Evolutionary conservation across 2,113 vertebrate genomes (phyloP).

Genomic region (Circaetus gallicus): DNA sequence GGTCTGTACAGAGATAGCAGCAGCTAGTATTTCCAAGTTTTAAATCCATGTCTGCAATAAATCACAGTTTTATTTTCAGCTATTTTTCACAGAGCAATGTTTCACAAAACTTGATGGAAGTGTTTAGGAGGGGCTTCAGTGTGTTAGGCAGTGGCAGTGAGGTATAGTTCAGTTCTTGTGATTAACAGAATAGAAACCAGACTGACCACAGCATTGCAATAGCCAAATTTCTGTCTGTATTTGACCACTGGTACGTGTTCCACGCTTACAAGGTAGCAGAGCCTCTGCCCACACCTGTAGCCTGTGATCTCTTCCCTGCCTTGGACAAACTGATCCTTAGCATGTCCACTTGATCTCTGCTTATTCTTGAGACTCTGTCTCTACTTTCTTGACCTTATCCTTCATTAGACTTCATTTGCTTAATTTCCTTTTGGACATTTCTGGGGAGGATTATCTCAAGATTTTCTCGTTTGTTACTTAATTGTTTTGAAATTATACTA

Average conservation of each 20-base stretch:
- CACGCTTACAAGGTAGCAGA: background rate
- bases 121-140: background rate
- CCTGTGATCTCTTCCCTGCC: background rate
- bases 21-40: background rate
- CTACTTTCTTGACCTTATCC: background rate
- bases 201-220: too few relatives aligned
- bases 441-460: background rate
- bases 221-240: background rate
- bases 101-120: background rate
- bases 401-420: background rate
- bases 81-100: background rate
- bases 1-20: background rate
- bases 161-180: background rate
- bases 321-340: background rate
- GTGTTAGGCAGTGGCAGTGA: background rate
- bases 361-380: background rate
- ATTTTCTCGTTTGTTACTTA: background rate
- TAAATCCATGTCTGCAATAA: background rate
- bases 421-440: background rate
- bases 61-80: background rate
- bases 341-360: rapidly evolving
- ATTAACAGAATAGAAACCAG: background rate
- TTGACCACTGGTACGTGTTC: background rate
- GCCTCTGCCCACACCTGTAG: background rate
- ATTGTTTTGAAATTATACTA: background rate